Evolutionary conservation across 1,140 invertebrate genomes (phyloP).

Genomic region (Apis dorsata): DNA sequence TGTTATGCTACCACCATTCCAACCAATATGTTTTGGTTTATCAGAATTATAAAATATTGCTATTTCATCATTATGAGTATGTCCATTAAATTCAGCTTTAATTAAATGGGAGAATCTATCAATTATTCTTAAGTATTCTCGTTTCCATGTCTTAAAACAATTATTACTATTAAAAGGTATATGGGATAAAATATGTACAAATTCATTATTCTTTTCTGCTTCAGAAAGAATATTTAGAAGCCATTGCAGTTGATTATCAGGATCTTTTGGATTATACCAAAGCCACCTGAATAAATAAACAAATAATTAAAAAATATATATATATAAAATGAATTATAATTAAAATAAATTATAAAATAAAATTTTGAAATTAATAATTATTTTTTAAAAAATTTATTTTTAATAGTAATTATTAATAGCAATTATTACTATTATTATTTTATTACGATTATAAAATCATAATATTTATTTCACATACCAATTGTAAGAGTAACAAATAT

Average conservation of each 20-base stretch:
- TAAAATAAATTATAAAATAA: slow-evolving; percentile 4
- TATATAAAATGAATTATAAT: background rate
- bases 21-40: slow-evolving; percentile 84
- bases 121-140: slow-evolving; percentile 83
- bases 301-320: background rate
- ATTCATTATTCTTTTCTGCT: slow-evolving; percentile 86
- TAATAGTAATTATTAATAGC: background rate
- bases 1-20: slow-evolving; percentile 89
- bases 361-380: background rate
- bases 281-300: slow-evolving; percentile 81
- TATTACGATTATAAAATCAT: background rate
- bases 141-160: slow-evolving; percentile 85
- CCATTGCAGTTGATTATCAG: slow-evolving; percentile 89
- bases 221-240: slow-evolving; percentile 84
- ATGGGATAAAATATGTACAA: slow-evolving; percentile 92
- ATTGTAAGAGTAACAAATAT: slow-evolving; percentile 86
- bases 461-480: slow-evolving; percentile 81
- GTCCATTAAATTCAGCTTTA: slow-evolving; percentile 89
- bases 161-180: slow-evolving; percentile 87
- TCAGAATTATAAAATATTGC: slow-evolving; percentile 83
- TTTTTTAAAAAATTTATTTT: background rate
- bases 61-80: slow-evolving; percentile 89
- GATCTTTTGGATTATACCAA: slow-evolving; percentile 82
- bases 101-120: slow-evolving; percentile 85
- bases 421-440: slow-evolving; percentile 5